Evolutionary conservation across 1,140 invertebrate species (phyloP), one percentile per base, ranked within the genome.

Genomic region (Platorchestia sp.): DNA sequence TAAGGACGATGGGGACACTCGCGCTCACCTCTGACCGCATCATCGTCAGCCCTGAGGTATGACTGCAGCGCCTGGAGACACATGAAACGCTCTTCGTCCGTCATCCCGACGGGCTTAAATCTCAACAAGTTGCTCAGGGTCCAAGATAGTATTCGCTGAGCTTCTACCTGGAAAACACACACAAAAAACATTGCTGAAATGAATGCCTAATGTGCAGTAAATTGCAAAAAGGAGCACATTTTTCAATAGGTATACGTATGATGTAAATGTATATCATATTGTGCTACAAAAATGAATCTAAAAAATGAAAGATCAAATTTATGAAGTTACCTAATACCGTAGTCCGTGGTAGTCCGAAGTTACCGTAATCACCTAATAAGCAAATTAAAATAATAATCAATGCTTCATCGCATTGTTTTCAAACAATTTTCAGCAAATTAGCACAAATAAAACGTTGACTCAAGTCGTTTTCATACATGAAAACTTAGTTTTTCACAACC

Each of bases 51-150:
- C 36, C 45, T 42, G 40, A 93, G 45, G 91, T 93, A 93, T 10
- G 91, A 44, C 91, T 93, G 91, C 40, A 93, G 91, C 7, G 91
- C 45, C 44, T 47, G 41, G 44, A 93, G 91, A 36, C 91, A 93
- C 6, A 36, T 93, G 3, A 93, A 14, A 7, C 91, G 43, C 91
- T 93, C 91, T 40, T 93, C 91, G 45, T 93, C 45, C 43, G 43
- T 22, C 91, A 93, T 93, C 5, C 91, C 91, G 91, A 93, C 40
- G 44, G 91, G 91, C 40, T 93, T 93, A n/a, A 93, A 93, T 47
- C 91, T 14, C 44, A 93, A n/a, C 40, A 93, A 47, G 45, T 93
- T 93, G 36, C 91, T 93, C 19, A 93, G 91, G 45, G 91, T 47
- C 91, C 91, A 93, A 42, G 91, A 45, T 19, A 93, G 6, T 42